Percentiles rank a stretch among this genome's conserved stretches.
Conservation (phyloP, 1,140 invertebrate genomes). For the Drosophila truncata region DNA sequence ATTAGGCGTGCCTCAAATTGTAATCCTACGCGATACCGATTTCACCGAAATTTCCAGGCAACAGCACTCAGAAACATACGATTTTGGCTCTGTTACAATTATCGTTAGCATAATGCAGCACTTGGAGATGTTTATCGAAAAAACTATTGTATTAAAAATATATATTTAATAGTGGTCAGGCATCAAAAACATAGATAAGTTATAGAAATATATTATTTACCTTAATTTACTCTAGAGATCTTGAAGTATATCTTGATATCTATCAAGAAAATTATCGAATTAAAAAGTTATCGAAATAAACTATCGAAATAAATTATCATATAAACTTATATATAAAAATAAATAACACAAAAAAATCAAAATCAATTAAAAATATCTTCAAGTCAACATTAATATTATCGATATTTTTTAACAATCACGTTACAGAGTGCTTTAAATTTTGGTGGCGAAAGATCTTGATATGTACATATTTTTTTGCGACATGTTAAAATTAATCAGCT, state of each 20-base stretch:
- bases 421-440: no score
- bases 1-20: conserved; percentile 14
- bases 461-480: not conserved
- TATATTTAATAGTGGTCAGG: no score
- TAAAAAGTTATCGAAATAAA: not conserved
- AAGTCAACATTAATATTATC: not conserved
- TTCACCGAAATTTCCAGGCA: not conserved
- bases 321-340: no score
- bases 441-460: not conserved
- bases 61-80: not conserved
- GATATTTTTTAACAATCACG: not conserved
- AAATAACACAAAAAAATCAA: no score
- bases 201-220: not conserved
- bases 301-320: no score
- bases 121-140: not conserved
- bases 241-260: not conserved
- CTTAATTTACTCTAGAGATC: not conserved
- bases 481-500: conserved; percentile 8
- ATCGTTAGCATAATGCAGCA: no score
- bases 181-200: not conserved
- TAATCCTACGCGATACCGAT: not conserved
- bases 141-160: not conserved
- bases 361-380: no score
- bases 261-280: not conserved
- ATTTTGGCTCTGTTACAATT: not conserved